Evolutionary conservation across 2,888 invertebrate species (phyloP).

Genomic region (Polydrusus pterygomalis): DNA sequence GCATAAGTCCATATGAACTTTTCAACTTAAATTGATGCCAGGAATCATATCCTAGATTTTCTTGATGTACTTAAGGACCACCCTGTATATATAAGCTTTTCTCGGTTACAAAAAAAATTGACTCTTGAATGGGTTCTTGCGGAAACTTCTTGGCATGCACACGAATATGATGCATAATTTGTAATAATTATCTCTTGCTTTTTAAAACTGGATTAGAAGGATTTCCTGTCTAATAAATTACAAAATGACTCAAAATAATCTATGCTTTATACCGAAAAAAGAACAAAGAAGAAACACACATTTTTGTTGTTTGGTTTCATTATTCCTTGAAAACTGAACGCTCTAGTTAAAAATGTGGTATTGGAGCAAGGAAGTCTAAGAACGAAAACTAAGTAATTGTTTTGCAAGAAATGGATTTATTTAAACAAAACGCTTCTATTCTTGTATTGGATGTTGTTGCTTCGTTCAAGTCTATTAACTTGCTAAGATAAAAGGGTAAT

Average conservation of each 20-base stretch:
- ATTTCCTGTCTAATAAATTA: constrained; percentile 5
- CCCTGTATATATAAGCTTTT: background rate
- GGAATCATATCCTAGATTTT: no score
- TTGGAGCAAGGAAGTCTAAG: background rate
- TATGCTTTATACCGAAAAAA: background rate
- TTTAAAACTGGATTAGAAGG: background rate
- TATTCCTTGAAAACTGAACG: constrained; percentile 8
- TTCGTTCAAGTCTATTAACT: no score
- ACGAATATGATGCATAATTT: no score
- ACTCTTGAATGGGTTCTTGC: no score
- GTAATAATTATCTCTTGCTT: background rate
- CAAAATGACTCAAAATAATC: background rate
- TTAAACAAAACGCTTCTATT: background rate
- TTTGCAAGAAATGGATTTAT: background rate
- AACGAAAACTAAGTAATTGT: background rate
- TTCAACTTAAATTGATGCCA: no score
- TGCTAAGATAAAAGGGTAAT: no score
- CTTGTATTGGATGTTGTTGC: background rate
- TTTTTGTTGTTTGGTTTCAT: constrained; percentile 7
- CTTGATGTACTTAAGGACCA: no score
- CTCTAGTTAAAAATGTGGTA: constrained; percentile 4
- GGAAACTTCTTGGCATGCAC: no score
- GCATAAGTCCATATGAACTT: no score
- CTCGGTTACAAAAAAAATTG: background rate
- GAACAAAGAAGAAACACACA: background rate